Percentiles rank a stretch among this genome's conserved stretches.
These are phyloP conservation scores for Lepidochrysops patricia DNA, from an alignment of 2,888 invertebrate species.

Conservation along the genomic window DNA sequence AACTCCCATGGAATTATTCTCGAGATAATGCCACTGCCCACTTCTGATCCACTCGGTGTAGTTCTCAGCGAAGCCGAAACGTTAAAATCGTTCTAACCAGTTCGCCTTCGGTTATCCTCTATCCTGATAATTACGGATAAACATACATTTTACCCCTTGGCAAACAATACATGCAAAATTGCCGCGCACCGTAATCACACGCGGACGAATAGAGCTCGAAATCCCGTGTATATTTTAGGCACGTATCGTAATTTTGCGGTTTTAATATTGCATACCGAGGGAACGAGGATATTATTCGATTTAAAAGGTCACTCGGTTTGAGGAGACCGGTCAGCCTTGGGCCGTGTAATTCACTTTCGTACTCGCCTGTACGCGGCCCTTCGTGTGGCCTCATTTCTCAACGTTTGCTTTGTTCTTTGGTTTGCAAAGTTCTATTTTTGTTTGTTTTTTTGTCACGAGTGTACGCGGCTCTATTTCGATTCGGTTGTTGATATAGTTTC, in stretches of 20 bases:
- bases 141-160: conserved; percentile 13
- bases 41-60: not conserved
- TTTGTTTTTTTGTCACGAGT: conserved; percentile 14
- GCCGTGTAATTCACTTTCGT: conserved; percentile 66
- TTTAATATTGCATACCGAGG: conserved; percentile 47
- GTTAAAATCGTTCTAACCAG: conserved; percentile 14
- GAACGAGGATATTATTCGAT: conserved; percentile 67
- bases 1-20: conserved; percentile 1
- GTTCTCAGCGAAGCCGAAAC: conserved; percentile 1
- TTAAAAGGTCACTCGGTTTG: conserved; percentile 67
- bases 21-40: not conserved
- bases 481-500: not conserved
- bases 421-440: conserved; percentile 23
- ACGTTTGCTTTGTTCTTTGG: conserved; percentile 50
- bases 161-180: conserved; percentile 14
- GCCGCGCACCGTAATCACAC: not conserved
- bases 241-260: conserved; percentile 40
- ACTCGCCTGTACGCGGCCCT: conserved; percentile 55
- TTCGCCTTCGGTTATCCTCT: conserved; percentile 20
- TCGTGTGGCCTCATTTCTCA: conserved; percentile 65
- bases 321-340: conserved; percentile 72
- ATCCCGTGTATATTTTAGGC: conserved; percentile 20
- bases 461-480: conserved; percentile 5
- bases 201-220: conserved; percentile 14
- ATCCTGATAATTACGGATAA: conserved; percentile 22